Evolutionary conservation across 2,113 vertebrate species (phyloP), one percentile per base, ranked within the genome.

Genomic region (Corvus moneduloides): DNA sequence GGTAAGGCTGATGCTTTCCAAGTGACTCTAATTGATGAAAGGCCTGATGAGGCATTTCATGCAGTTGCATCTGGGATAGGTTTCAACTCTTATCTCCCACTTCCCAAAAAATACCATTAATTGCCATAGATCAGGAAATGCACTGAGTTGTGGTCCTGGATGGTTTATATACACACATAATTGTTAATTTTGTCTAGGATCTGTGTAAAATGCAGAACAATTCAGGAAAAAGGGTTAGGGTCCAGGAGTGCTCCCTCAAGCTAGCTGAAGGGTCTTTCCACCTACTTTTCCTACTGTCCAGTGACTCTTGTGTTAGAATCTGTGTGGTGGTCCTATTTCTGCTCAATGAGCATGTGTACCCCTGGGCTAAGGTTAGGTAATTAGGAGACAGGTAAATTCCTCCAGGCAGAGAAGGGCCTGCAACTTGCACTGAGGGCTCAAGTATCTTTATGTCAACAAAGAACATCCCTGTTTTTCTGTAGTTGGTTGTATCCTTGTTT

Each of bases 261-360:
- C 27, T 49, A 54, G 18, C 39, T 52, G 74, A 68, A 35, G n/a
- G n/a, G n/a, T 72, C 37, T 46, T 61, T 61, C 43, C 33, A 51
- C 41, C 24, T 46, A 6, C 41, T 55, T 32, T 74, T 43, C n/a
- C 32, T 44, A 59, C 49, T 5, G 7, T 30, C 8, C 22, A 10
- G 30, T 21, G 17, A 37, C 58, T 37, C 28, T 7, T n/a, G 27
- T n/a, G 30, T 37, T 72, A n/a, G 39, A 41, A 41, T 0, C 13
- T 71, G 28, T 2, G 0, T 8, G 7, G 66, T 0, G 1, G 23
- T n/a, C 19, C 16, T 48, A 0, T 62, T 87, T 66, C 37, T 0
- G 0, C 23, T 27, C 20, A 21, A 7, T 12, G n/a, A 67, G 2
- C 49, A 3, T 19, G 11, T 21, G 32, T 81, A 26, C 24, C 58